phyloP scores from a whole-genome alignment of 2,888 invertebrate species.

The Morinoia aosen region DNA sequence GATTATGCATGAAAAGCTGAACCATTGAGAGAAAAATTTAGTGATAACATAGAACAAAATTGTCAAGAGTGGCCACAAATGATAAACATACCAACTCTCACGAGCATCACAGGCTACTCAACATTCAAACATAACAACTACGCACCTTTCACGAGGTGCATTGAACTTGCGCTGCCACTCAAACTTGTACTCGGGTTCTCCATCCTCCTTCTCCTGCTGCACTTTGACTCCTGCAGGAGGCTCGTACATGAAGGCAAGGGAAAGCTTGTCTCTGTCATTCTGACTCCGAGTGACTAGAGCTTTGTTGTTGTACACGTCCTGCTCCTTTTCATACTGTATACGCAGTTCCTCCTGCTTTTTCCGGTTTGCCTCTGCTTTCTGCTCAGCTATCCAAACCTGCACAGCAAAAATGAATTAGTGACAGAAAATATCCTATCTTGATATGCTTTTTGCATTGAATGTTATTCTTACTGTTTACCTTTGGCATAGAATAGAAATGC shows the following conservation, averaged over 20 bases:
- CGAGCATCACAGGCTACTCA: too few species aligned
- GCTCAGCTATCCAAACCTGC: constrained; percentile 99
- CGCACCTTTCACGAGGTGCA: constrained; percentile 92
- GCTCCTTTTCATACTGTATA: constrained; percentile 98
- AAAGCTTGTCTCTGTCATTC: constrained; percentile 93
- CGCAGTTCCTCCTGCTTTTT: constrained; percentile 97
- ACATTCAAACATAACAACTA: background rate
- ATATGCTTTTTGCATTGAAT: too few species aligned
- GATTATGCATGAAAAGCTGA: too few species aligned
- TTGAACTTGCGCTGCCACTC: constrained; percentile 99
- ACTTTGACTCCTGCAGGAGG: constrained; percentile 97
- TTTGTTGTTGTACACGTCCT: constrained; percentile 97
- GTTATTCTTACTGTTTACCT: too few species aligned
- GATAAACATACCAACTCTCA: too few species aligned
- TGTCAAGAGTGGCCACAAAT: too few species aligned
- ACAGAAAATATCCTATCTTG: background rate
- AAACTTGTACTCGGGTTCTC: constrained; percentile 97
- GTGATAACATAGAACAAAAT: too few species aligned
- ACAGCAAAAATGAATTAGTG: constrained; percentile 47
- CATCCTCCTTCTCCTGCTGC: constrained; percentile 90
- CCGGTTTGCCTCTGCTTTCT: constrained; percentile 96
- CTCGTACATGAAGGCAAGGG: constrained; percentile 99
- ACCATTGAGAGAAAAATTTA: too few species aligned
- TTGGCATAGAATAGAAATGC: too few species aligned
- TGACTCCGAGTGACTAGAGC: constrained; percentile 94